Base-by-base conservation (phyloP, 2,113 vertebrate species). In the Gymnocephalus cernua region DNA sequence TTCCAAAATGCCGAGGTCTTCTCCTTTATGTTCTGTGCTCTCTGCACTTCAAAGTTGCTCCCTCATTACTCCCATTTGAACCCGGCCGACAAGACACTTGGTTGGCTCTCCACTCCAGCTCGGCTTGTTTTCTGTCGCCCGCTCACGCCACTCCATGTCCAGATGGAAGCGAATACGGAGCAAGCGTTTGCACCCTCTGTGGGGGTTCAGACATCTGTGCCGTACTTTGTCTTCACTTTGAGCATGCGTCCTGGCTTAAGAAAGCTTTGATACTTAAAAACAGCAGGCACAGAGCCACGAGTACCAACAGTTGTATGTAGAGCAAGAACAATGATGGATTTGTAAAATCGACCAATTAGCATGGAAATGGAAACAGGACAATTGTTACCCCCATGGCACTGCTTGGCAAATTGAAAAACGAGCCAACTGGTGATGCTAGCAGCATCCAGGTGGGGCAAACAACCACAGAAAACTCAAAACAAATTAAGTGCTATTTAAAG, bases 401-500 rank as follows among this genome's bases (percentile, higher is more conserved):
- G 62, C 27, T 74, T 38, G 45, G 53, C 41, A 77, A 78, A 73
- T n/a, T 82, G 82, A 84, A 86, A 62, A 85, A 82, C 16, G 12
- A 73, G 62, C 62, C 70, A 84, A 8, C 67, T 50, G 69, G 66
- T 81, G 79, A 76, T 4, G 45, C 53, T 5, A 4, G 59, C 57
- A 64, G 83, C 73, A 53, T 69, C 82, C 71, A 89, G 83, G 83
- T 78, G 79, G 68, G 70, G 47, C 44, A 3, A 70, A 63, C 21
- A 79, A 32, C 74, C 56, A 15, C 16, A 64, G 32, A 19, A 73
- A 32, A 59, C 41, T 67, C 54, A 79, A 86, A 41, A 90, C 74
- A 83, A 89, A 92, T 91, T 23, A 84, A 77, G 75, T 50, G 41
- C 77, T 86, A 88, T 87, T 90, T 88, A 86, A 82, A 82, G 72